Percentiles rank a stretch among this genome's conserved stretches.
phyloP scores from a whole-genome alignment of 2,113 vertebrate genomes.

The Garra rufa region DNA sequence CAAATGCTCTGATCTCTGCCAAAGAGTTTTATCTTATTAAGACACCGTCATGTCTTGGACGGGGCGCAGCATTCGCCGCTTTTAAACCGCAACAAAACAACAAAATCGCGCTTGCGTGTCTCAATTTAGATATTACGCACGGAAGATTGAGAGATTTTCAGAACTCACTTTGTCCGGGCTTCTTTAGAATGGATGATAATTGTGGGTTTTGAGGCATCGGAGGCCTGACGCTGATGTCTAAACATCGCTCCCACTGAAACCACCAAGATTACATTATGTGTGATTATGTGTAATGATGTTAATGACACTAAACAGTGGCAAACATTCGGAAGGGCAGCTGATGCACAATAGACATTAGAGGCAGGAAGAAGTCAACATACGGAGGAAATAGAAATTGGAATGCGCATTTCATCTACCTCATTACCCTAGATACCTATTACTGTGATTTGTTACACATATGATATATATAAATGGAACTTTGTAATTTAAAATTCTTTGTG shows the following conservation, averaged over 20 bases:
- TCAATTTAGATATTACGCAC: background rate
- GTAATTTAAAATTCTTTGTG: background rate
- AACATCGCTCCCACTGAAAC: constrained; percentile 48
- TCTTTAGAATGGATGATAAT: constrained; percentile 45
- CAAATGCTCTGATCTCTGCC: constrained; percentile 39
- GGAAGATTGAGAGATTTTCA: constrained; percentile 8
- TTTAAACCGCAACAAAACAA: constrained; percentile 37
- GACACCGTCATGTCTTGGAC: constrained; percentile 8
- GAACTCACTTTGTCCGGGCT: constrained; percentile 24
- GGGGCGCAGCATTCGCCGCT: constrained; percentile 7
- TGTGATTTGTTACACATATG: background rate
- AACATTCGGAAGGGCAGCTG: constrained; percentile 23
- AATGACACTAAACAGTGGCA: constrained; percentile 49
- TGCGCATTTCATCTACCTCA: background rate
- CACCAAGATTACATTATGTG: constrained; percentile 42
- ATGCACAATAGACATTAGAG: constrained; percentile 35
- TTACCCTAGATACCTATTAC: background rate
- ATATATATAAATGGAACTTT: background rate
- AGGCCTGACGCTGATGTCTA: constrained; percentile 48
- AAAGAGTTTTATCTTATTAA: constrained; percentile 50
- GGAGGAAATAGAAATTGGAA: background rate
- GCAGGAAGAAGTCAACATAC: background rate
- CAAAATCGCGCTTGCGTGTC: background rate
- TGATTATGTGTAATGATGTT: constrained; percentile 55
- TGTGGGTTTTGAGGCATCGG: constrained; percentile 45